Evolutionary conservation across 2,888 invertebrate species (phyloP).

Genomic region (Palloptera scutellata): DNA sequence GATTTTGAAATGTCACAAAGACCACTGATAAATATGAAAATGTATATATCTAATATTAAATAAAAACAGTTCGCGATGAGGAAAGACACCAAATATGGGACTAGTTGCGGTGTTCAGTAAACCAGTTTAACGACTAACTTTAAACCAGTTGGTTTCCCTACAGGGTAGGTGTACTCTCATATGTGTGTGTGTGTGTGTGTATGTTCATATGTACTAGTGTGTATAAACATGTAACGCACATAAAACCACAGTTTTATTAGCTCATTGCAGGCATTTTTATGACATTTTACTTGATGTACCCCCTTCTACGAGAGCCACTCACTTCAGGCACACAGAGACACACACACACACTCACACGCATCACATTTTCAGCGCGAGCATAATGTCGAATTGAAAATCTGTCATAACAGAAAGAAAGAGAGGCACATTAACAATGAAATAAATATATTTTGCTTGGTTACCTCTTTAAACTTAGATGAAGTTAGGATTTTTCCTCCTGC

Average conservation of each 20-base stretch:
- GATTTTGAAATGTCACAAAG: no score
- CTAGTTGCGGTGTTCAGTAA: no score
- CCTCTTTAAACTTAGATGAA: not conserved
- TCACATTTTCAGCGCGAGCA: not conserved
- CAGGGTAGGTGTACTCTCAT: no score
- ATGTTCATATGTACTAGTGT: not conserved
- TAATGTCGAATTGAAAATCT: conserved; percentile 34
- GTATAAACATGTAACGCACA: not conserved
- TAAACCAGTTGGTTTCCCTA: no score
- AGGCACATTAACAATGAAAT: conserved; percentile 5
- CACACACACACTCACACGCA: not conserved
- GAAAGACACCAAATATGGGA: no score
- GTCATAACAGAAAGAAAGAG: conserved; percentile 17
- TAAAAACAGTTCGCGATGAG: no score
- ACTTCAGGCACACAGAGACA: not conserved
- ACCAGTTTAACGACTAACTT: no score
- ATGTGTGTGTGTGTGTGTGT: not conserved
- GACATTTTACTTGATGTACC: conserved; percentile 7
- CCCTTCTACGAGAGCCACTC: not conserved
- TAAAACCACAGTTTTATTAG: conserved; percentile 21
- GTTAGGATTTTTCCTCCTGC: no score
- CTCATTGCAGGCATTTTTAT: conserved; percentile 24
- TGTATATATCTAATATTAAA: no score
- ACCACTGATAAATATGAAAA: no score
- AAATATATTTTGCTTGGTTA: conserved; percentile 18